These are phyloP conservation scores for Leucophora obtusa DNA, from an alignment of 2,888 invertebrate species.

Conservation along the genomic window DNA sequence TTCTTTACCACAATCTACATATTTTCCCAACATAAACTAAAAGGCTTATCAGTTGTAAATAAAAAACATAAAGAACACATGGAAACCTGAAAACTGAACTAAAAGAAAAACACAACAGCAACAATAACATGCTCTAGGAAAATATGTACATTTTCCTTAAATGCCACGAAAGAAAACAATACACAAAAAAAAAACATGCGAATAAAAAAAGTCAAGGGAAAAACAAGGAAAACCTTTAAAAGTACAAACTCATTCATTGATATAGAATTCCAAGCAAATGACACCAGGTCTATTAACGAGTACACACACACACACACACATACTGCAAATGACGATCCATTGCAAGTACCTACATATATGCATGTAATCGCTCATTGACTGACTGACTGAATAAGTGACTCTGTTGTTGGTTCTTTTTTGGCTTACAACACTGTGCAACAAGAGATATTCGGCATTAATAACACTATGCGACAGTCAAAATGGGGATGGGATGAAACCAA, in stretches of 20 bases:
- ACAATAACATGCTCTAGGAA: conserved; percentile 39
- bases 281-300: conserved; percentile 16
- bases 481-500: too few species aligned
- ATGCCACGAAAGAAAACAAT: conserved; percentile 44
- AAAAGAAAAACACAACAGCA: conserved; percentile 14
- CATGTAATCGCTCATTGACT: conserved; percentile 27
- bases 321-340: background rate
- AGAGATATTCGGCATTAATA: too few species aligned
- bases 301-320: too few species aligned
- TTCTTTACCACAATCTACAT: conserved; percentile 50
- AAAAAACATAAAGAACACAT: conserved; percentile 24
- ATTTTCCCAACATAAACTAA: conserved; percentile 59
- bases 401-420: background rate
- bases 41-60: conserved; percentile 47
- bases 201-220: conserved; percentile 31
- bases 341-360: background rate
- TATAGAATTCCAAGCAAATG: conserved; percentile 49
- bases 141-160: conserved; percentile 52
- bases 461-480: too few species aligned
- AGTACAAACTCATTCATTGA: conserved; percentile 4
- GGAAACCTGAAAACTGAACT: conserved; percentile 49
- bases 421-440: background rate
- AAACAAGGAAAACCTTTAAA: conserved; percentile 57
- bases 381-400: conserved; percentile 3
- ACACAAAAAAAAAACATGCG: conserved; percentile 35